Evolutionary conservation across 2,797 vertebrate genomes (phyloP).

Genomic region (Sylvilagus floridanus): DNA sequence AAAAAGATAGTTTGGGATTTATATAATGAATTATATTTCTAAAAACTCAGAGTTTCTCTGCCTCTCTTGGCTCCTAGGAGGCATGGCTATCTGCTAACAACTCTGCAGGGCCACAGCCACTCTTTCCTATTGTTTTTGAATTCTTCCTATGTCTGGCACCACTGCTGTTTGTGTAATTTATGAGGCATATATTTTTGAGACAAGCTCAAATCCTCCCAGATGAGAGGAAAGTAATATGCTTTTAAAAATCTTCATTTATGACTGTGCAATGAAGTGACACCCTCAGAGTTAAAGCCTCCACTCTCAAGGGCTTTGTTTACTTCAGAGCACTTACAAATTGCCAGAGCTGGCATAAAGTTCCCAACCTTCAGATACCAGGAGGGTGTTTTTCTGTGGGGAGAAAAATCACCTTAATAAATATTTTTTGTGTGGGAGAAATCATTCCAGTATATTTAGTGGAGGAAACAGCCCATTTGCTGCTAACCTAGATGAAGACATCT

Average conservation of each 20-base stretch:
- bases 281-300: not conserved
- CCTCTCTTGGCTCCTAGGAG: too few relatives aligned
- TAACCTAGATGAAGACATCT: not conserved
- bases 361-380: not conserved
- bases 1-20: not conserved
- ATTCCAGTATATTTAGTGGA: constrained; percentile 31
- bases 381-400: not conserved
- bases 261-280: not conserved
- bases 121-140: not conserved
- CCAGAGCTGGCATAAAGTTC: not conserved
- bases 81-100: not conserved
- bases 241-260: constrained; percentile 2
- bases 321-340: constrained; percentile 12
- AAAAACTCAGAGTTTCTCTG: too few relatives aligned
- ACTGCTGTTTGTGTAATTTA: constrained; percentile 41
- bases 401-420: not conserved
- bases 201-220: not conserved
- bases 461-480: not conserved
- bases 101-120: not conserved
- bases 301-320: not conserved
- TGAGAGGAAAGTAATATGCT: not conserved
- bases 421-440: constrained; percentile 33
- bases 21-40: not conserved
- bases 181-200: constrained; percentile 14
- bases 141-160: not conserved